These are phyloP conservation scores for Dryobotodes eremita DNA, from an alignment of 2,888 invertebrate genomes.

Conservation along the genomic window DNA sequence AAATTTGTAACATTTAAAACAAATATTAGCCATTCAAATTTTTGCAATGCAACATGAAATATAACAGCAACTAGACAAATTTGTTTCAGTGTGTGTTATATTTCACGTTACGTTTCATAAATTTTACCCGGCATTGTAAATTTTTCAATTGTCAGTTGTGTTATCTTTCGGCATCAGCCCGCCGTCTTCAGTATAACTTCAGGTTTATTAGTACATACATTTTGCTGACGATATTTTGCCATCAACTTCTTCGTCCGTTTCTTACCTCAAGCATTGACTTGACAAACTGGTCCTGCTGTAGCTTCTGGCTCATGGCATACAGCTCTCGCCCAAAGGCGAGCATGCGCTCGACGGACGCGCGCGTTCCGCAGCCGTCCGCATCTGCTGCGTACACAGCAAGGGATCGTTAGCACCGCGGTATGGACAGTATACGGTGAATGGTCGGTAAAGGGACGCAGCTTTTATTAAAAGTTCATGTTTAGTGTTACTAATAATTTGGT, in stretches of 20 bases:
- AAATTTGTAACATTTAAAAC: not conserved
- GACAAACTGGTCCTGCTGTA: conserved; percentile 95
- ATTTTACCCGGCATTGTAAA: not conserved
- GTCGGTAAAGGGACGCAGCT: conserved; percentile 21
- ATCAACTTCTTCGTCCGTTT: not conserved
- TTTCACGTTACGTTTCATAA: not conserved
- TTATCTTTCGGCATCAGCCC: not conserved
- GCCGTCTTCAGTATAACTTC: not conserved
- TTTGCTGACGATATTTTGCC: not conserved
- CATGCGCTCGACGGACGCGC: conserved; percentile 97
- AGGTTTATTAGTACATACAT: not conserved
- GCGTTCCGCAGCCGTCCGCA: conserved; percentile 90
- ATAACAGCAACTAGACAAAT: too few species aligned
- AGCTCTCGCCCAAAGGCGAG: conserved; percentile 98
- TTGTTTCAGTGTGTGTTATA: not conserved
- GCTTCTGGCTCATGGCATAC: conserved; percentile 96
- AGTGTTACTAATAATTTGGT: not conserved
- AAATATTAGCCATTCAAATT: not conserved
- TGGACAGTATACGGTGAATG: rapidly evolving
- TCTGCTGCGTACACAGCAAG: conserved; percentile 50
- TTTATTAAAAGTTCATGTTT: not conserved
- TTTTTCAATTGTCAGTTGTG: not conserved
- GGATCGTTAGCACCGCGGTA: not conserved
- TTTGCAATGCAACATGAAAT: not conserved
- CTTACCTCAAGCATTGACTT: conserved; percentile 97